These are phyloP conservation scores for Odontophorus gujanensis DNA, from an alignment of 2,113 vertebrate species.

Conservation along the genomic window DNA sequence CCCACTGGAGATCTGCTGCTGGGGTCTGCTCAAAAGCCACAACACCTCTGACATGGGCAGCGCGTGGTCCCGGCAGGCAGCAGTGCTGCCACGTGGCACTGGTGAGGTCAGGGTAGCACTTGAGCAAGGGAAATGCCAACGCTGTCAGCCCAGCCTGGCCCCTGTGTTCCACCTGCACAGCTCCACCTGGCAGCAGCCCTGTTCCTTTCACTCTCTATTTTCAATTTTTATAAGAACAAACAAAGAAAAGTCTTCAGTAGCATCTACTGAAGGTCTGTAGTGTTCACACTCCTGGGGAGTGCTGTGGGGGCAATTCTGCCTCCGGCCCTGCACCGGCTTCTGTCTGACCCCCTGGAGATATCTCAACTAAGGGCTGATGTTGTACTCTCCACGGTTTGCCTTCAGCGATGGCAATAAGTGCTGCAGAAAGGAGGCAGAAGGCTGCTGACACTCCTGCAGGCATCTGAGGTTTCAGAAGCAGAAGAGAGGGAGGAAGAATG, in stretches of 20 bases:
- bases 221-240: background rate
- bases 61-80: background rate
- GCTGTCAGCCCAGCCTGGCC: background rate
- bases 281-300: background rate
- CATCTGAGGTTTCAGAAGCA: background rate
- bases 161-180: rapidly evolving
- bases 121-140: background rate
- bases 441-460: background rate
- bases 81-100: rapidly evolving
- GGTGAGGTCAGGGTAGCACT: background rate
- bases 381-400: background rate
- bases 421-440: background rate
- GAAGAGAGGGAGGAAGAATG: background rate
- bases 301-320: background rate
- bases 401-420: background rate
- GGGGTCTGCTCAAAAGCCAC: background rate
- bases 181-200: background rate
- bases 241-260: background rate
- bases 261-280: background rate
- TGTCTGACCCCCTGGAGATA: rapidly evolving
- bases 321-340: background rate
- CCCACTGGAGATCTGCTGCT: background rate
- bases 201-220: background rate
- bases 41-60: background rate
- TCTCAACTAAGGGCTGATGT: background rate